Conservation (phyloP, 2,888 invertebrate species). For the Oscheius onirici region DNA sequence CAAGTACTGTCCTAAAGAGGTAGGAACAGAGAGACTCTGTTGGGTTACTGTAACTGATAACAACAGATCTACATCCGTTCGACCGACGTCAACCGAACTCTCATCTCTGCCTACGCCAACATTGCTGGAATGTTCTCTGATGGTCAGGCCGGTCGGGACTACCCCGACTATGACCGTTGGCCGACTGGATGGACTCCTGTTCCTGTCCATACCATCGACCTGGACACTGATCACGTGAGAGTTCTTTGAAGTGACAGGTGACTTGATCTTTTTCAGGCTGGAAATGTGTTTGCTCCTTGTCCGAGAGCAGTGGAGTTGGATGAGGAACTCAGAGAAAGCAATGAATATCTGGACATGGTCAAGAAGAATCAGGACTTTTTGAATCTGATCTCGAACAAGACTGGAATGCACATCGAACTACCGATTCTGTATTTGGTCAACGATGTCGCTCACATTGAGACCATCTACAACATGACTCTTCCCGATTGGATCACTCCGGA, state of each 20-base stretch:
- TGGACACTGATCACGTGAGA: conserved; percentile 53
- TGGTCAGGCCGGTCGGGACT: conserved; percentile 54
- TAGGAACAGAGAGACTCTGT: not conserved
- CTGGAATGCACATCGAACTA: conserved; percentile 54
- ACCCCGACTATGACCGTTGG: conserved; percentile 53
- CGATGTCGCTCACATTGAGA: conserved; percentile 66
- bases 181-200: conserved; percentile 63
- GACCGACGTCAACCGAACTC: conserved; percentile 72
- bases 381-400: conserved; percentile 49
- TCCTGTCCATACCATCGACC: conserved; percentile 60
- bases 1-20: conserved; percentile 55
- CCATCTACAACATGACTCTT: conserved; percentile 59
- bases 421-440: conserved; percentile 54
- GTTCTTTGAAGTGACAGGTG: not conserved
- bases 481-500: conserved; percentile 57
- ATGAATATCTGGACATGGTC: conserved; percentile 47
- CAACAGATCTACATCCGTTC: conserved; percentile 70
- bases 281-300: conserved; percentile 61
- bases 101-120: conserved; percentile 85
- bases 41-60: not conserved
- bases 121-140: conserved; percentile 82
- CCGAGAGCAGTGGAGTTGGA: conserved; percentile 56
- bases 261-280: conserved; percentile 40
- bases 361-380: conserved; percentile 54
- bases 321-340: conserved; percentile 40